Percentiles rank a stretch among this genome's conserved stretches.
These are phyloP conservation scores for Diarsia rubi DNA, from an alignment of 2,888 invertebrate genomes.

Conservation along the genomic window DNA sequence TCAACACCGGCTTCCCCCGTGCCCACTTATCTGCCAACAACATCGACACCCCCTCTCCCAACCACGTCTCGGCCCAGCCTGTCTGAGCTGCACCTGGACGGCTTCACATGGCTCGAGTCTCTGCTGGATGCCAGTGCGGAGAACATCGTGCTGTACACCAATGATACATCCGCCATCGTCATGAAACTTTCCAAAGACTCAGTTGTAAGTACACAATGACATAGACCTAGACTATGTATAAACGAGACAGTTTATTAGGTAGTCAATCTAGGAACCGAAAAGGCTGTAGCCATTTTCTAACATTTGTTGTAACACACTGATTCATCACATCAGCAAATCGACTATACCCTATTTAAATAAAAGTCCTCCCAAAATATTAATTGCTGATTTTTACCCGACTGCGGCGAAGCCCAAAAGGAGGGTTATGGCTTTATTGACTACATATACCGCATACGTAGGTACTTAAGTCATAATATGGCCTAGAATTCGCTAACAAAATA, in stretches of 20 bases:
- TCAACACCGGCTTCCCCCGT: not conserved
- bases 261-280: not conserved
- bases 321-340: not conserved
- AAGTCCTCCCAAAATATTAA: not conserved
- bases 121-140: constrained; percentile 73
- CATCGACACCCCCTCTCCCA: rapidly evolving
- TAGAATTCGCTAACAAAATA: not conserved
- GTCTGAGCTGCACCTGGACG: constrained; percentile 72
- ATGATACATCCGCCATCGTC: constrained; percentile 71
- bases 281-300: not conserved
- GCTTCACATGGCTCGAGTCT: constrained; percentile 76
- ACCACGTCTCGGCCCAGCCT: constrained; percentile 45
- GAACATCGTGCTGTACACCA: constrained; percentile 71
- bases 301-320: not conserved
- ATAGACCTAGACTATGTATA: not conserved
- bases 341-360: not conserved
- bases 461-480: not conserved
- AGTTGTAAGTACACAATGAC: constrained; percentile 69
- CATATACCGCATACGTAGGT: not conserved
- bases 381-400: too few species aligned
- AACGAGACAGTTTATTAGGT: not conserved
- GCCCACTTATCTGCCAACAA: too few species aligned
- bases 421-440: constrained; percentile 6
- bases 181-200: constrained; percentile 76
- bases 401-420: too few species aligned